phyloP scores from a whole-genome alignment of 1,140 invertebrate species.

The Ostrea denselamellosa region DNA sequence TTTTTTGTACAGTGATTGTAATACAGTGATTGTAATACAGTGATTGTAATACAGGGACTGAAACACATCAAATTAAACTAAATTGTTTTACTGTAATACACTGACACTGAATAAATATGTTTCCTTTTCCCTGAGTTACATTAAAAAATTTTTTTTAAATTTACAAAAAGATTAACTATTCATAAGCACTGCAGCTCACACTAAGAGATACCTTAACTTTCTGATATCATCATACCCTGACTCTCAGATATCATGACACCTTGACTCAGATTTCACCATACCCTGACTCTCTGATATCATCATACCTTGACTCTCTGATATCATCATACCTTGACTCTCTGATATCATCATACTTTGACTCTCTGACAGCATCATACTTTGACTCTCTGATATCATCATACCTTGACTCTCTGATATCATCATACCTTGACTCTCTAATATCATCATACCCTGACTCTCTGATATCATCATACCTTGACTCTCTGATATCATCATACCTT shows the following conservation, averaged over 20 bases:
- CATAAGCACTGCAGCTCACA: too few species aligned
- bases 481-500: conserved; percentile 84
- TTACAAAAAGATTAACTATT: too few species aligned
- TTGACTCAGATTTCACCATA: too few species aligned
- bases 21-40: too few species aligned
- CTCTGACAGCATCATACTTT: conserved; percentile 84
- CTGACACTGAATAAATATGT: too few species aligned
- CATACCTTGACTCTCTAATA: conserved; percentile 83
- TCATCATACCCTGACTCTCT: conserved; percentile 84
- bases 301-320: conserved; percentile 83
- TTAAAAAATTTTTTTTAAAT: too few species aligned
- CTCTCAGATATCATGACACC: conserved; percentile 83
- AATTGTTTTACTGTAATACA: too few species aligned
- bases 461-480: conserved; percentile 85
- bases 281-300: conserved; percentile 83
- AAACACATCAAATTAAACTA: too few species aligned
- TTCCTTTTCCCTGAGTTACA: too few species aligned
- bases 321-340: conserved; percentile 84
- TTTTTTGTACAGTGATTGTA: too few species aligned
- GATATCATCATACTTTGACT: conserved; percentile 85
- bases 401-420: conserved; percentile 83
- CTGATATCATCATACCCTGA: conserved; percentile 85
- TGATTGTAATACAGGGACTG: too few species aligned
- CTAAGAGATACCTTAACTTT: conserved; percentile 79
- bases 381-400: conserved; percentile 84